These are phyloP conservation scores for Cerastis rubricosa DNA, from an alignment of 2,888 invertebrate genomes.

Conservation along the genomic window DNA sequence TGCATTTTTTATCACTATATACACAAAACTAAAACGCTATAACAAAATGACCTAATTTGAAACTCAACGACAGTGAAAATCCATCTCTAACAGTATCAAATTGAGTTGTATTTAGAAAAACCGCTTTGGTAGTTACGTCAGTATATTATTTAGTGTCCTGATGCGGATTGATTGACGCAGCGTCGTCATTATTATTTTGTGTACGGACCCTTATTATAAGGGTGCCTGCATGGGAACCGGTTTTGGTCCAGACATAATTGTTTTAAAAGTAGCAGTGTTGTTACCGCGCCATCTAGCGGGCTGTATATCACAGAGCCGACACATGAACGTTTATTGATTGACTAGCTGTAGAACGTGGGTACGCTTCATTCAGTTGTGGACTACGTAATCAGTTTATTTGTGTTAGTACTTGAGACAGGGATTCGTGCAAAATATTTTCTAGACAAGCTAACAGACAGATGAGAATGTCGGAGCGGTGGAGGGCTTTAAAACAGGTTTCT, in stretches of 20 bases:
- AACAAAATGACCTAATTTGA: conserved; percentile 4
- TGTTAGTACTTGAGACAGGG: conserved; percentile 6
- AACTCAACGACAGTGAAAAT: conserved; percentile 10
- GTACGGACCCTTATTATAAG: conserved; percentile 38
- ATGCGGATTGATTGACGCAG: conserved; percentile 50
- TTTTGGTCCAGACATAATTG: conserved; percentile 40
- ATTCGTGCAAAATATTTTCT: not conserved
- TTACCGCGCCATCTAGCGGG: conserved; percentile 32
- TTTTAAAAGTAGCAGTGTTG: conserved; percentile 40
- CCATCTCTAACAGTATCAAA: not conserved
- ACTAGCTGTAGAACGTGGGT: conserved; percentile 9
- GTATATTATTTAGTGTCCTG: conserved; percentile 12
- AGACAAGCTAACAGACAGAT: not conserved
- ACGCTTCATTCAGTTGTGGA: conserved; percentile 2
- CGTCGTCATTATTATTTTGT: conserved; percentile 37
- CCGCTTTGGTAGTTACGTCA: conserved; percentile 12
- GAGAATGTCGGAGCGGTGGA: not conserved
- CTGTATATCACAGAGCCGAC: conserved; percentile 1
- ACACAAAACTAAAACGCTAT: conserved; percentile 3
- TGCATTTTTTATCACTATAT: conserved; percentile 45
- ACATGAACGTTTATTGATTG: conserved; percentile 39
- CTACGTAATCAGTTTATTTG: conserved; percentile 20
- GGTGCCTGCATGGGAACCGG: conserved; percentile 53
- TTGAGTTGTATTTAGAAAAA: conserved; percentile 22
- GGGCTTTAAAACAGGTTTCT: not conserved